Base-by-base conservation (phyloP, 2,888 invertebrate genomes). In the Imbricaverruca yamaguchii region DNA sequence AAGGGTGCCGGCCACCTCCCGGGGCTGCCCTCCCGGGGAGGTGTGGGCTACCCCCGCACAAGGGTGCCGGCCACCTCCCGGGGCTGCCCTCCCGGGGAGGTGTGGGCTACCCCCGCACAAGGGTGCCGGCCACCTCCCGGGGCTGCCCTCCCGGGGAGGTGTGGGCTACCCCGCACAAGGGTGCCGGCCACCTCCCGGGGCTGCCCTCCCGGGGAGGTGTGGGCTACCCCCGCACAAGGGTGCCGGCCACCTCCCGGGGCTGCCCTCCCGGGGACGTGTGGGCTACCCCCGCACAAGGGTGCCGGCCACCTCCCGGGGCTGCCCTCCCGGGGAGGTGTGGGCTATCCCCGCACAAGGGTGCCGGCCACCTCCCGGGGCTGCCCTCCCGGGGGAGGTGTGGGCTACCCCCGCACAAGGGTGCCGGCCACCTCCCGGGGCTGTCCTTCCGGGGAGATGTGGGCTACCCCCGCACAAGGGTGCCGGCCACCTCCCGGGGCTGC, bases 1-100 rank as follows among this genome's bases (percentile, higher is more conserved):
- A 53, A 69, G 69, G 69, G 69, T 69, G 69, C 53, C 53, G 18
- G 39, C 69, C n/a, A n/a, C n/a, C n/a, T n/a, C n/a, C n/a, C n/a
- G n/a, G n/a, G n/a, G n/a, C n/a, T n/a, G n/a, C n/a, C n/a, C n/a
- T n/a, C n/a, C n/a, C n/a, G n/a, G n/a, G n/a, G n/a, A n/a, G n/a
- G n/a, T n/a, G n/a, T n/a, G 39, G 25, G 53, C 25, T 39, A 39
- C 69, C n/a, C n/a, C n/a, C n/a, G n/a, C n/a, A n/a, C 53, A 4
- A 0, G 7, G 69, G 69, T 15, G 39, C 39, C 15, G 15, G 69
- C 53, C 25, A 15, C 67, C 67, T 65, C 23, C 23, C n/a, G 63
- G 10, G 18, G 8, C 18, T 8, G 8, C 63, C 18, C 18, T 8
- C 18, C 63, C 18, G 63, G 18, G 18, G 63, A 15, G 18, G 21